Conservation (phyloP, 2,113 vertebrate genomes). For the Oncorhynchus nerka region DNA sequence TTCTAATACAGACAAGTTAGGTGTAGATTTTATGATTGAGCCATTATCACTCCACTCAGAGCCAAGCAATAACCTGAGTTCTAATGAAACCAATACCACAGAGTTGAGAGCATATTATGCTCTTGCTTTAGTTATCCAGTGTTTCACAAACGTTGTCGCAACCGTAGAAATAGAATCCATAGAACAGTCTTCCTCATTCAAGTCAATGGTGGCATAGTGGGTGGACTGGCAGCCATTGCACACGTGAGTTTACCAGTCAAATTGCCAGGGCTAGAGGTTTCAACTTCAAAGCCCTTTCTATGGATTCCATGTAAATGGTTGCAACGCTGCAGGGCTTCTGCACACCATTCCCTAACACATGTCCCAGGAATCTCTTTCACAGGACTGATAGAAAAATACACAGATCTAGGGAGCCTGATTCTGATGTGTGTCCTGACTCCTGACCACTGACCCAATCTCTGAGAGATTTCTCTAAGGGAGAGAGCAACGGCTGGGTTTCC, state of each 20-base stretch:
- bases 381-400: not conserved
- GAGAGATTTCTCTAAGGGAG: not conserved
- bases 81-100: not conserved
- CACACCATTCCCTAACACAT: not conserved
- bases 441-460: not conserved
- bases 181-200: no score
- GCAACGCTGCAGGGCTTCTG: no score
- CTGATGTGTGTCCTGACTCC: not conserved
- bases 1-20: not conserved
- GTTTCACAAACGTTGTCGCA: constrained; percentile 4
- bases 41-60: not conserved
- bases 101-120: not conserved
- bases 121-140: not conserved
- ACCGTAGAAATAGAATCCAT: not conserved
- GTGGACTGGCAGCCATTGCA: no score
- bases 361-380: not conserved
- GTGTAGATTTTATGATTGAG: not conserved
- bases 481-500: not conserved
- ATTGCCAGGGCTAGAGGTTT: no score
- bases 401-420: not conserved
- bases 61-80: not conserved
- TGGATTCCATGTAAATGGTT: no score
- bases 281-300: no score
- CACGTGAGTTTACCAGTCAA: no score
- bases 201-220: no score